Conservation (phyloP, 1,140 invertebrate species). For the Meloidogyne hapla region DNA sequence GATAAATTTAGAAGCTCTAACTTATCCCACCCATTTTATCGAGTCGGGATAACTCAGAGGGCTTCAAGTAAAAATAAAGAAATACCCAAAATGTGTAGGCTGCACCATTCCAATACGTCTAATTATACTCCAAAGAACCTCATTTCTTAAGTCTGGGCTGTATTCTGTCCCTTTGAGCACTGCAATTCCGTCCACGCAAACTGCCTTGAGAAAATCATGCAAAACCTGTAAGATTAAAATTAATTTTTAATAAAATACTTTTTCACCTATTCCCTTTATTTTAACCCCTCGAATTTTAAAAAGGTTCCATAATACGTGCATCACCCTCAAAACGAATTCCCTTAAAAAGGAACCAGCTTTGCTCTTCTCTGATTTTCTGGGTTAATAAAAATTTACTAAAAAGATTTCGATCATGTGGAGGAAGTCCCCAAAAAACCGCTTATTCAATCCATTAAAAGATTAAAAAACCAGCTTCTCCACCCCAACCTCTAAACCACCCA, state of each 20-base stretch:
- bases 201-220: slow-evolving; percentile 55
- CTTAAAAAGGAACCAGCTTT: too few species aligned
- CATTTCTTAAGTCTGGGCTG: slow-evolving; percentile 22
- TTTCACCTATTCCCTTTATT: background rate
- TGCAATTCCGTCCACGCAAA: slow-evolving; percentile 57
- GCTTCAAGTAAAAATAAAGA: background rate
- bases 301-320: too few species aligned
- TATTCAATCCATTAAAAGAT: too few species aligned
- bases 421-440: too few species aligned
- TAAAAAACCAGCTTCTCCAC: too few species aligned
- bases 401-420: too few species aligned
- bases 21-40: background rate
- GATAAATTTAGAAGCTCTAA: background rate
- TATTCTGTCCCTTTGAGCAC: slow-evolving; percentile 40
- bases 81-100: slow-evolving; percentile 58
- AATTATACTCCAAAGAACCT: slow-evolving; percentile 51
- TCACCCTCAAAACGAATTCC: too few species aligned
- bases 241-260: background rate
- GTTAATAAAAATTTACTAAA: too few species aligned
- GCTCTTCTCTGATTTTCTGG: too few species aligned
- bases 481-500: background rate
- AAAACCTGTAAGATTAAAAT: slow-evolving; percentile 37
- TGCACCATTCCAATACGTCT: slow-evolving; percentile 56
- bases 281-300: background rate
- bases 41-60: background rate